These are phyloP conservation scores for Cataglyphis hispanica DNA, from an alignment of 1,140 invertebrate species.

Conservation along the genomic window DNA sequence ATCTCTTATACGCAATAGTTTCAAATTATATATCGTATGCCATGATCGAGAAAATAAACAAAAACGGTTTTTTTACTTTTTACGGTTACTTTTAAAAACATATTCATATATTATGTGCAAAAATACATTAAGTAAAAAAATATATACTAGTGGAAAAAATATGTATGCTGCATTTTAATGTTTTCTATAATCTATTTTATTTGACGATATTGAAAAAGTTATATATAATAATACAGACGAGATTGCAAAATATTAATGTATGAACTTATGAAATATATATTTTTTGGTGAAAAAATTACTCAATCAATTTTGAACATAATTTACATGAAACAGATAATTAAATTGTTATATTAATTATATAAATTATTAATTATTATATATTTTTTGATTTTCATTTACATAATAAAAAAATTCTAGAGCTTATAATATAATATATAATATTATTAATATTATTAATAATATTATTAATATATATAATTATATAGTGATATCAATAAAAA, in stretches of 20 bases:
- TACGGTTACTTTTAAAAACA: too few species aligned
- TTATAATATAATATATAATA: too few species aligned
- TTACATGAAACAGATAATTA: too few species aligned
- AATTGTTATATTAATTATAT: not conserved
- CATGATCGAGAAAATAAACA: not conserved
- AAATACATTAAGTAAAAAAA: not conserved
- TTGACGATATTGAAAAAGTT: not conserved
- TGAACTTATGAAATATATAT: not conserved
- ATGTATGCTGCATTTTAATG: not conserved
- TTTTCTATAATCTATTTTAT: not conserved
- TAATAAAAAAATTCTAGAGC: too few species aligned
- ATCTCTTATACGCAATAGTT: not conserved
- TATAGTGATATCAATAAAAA: too few species aligned
- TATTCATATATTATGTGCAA: not conserved
- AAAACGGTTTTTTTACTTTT: not conserved
- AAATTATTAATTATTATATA: not conserved
- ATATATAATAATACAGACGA: not conserved
- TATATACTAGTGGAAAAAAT: not conserved
- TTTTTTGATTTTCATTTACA: too few species aligned
- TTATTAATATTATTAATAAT: too few species aligned
- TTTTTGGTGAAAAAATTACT: not conserved
- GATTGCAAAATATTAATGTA: not conserved
- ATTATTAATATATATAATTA: too few species aligned
- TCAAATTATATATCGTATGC: not conserved
- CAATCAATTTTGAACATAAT: too few species aligned